Conservation (phyloP, 2,888 invertebrate genomes). For the Parnassius orleans region DNA sequence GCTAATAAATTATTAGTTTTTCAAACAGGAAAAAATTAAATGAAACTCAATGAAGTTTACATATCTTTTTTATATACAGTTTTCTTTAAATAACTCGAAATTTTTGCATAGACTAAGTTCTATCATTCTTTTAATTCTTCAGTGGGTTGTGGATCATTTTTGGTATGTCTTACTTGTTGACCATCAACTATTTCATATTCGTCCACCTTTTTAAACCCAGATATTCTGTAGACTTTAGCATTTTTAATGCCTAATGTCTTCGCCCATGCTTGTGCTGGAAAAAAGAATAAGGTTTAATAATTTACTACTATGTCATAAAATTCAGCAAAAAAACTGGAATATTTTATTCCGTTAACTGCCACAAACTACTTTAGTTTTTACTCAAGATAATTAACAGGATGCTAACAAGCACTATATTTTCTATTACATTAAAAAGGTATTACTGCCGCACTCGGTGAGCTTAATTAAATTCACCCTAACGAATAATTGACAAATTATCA, state of each 20-base stretch:
- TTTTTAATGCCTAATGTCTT: slow-evolving; percentile 79
- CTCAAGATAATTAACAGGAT: too few species aligned
- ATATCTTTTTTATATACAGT: neutral
- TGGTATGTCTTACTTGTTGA: slow-evolving; percentile 38
- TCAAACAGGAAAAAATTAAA: neutral
- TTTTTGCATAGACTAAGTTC: neutral
- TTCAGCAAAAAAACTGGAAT: neutral
- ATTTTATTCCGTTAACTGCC: neutral
- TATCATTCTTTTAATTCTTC: slow-evolving; percentile 19
- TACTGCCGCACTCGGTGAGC: too few species aligned
- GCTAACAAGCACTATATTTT: too few species aligned
- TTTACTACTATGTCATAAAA: neutral
- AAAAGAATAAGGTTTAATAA: slow-evolving; percentile 2
- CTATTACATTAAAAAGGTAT: too few species aligned
- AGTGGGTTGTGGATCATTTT: neutral
- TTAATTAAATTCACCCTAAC: too few species aligned
- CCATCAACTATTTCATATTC: slow-evolving; percentile 74
- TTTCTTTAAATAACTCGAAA: neutral
- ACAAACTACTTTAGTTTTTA: neutral
- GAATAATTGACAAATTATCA: too few species aligned
- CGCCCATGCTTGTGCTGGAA: slow-evolving; percentile 81
- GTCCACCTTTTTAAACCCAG: slow-evolving; percentile 71
- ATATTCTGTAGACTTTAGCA: slow-evolving; percentile 78
- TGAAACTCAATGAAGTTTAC: neutral
- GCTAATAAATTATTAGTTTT: too few species aligned